A percentile compares a stretch with the other conserved stretches of the same genome.
Evolutionary conservation across 1,140 invertebrate genomes (phyloP).

Genomic region (Capitella teleta): DNA sequence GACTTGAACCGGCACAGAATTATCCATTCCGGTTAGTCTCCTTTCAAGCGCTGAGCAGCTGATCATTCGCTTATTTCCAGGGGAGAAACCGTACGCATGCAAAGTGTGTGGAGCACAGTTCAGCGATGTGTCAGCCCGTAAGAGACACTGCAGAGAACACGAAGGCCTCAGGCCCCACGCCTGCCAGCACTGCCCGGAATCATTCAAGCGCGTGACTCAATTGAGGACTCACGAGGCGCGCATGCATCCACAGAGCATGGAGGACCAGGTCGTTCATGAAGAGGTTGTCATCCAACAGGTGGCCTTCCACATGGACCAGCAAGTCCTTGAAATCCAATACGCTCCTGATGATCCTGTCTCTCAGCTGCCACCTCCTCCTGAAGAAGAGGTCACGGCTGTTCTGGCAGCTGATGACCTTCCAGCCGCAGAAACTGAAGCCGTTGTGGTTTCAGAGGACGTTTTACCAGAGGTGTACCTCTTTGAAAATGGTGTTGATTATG

Average conservation of each 20-base stretch:
- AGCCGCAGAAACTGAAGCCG: no score
- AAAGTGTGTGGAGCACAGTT: slow-evolving; percentile 33
- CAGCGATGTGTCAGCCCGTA: slow-evolving; percentile 49
- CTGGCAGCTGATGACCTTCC: no score
- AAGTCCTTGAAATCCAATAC: slow-evolving; percentile 20
- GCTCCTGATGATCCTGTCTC: neutral
- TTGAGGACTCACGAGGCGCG: slow-evolving; percentile 19
- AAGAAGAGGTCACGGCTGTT: no score
- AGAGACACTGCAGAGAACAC: slow-evolving; percentile 52
- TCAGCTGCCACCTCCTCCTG: no score
- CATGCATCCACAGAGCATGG: slow-evolving; percentile 15
- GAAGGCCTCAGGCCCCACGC: slow-evolving; percentile 61
- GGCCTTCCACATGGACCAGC: slow-evolving; percentile 14
- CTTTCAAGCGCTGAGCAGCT: neutral
- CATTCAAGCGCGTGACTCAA: slow-evolving; percentile 24
- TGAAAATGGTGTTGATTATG: neutral
- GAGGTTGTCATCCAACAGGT: slow-evolving; percentile 3
- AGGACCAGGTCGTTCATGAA: slow-evolving; percentile 18
- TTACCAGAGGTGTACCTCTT: neutral
- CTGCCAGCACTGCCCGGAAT: slow-evolving; percentile 76
- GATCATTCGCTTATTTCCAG: slow-evolving; percentile 15
- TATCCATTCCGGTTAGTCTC: neutral
- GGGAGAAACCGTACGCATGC: slow-evolving; percentile 37
- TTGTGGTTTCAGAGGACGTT: no score
- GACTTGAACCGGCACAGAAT: slow-evolving; percentile 2